Evolutionary conservation across 2,888 invertebrate genomes (phyloP).

Genomic region (Acanthopleura granulata): DNA sequence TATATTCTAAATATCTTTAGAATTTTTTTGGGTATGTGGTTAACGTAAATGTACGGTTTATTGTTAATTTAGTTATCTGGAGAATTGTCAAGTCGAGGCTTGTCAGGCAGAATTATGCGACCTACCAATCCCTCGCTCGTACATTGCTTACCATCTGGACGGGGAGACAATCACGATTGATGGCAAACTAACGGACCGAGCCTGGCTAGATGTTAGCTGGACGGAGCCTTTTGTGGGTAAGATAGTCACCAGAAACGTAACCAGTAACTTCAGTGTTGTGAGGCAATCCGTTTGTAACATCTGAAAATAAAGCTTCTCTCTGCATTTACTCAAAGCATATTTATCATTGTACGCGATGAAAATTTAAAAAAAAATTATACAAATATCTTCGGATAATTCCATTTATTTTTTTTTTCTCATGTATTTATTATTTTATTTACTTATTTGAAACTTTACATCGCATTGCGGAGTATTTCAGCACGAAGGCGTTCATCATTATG

Average conservation of each 20-base stretch:
- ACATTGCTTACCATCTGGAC: slow-evolving; percentile 48
- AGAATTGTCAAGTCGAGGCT: slow-evolving; percentile 31
- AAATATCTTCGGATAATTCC: too few species aligned
- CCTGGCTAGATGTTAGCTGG: slow-evolving; percentile 52
- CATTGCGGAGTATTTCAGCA: too few species aligned
- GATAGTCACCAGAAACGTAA: slow-evolving; percentile 11
- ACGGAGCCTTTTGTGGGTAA: slow-evolving; percentile 42
- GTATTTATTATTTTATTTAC: too few species aligned
- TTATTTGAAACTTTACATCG: too few species aligned
- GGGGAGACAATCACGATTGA: slow-evolving; percentile 46
- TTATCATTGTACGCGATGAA: too few species aligned
- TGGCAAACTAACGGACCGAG: slow-evolving; percentile 49
- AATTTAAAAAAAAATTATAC: too few species aligned
- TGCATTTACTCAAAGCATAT: too few species aligned
- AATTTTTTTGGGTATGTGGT: neutral
- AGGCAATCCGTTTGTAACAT: neutral
- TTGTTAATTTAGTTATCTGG: slow-evolving; percentile 28
- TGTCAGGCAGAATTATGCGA: slow-evolving; percentile 38
- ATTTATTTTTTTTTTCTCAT: too few species aligned
- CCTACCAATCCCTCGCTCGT: slow-evolving; percentile 42
- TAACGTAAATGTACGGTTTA: neutral
- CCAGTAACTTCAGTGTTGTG: neutral
- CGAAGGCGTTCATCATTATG: too few species aligned
- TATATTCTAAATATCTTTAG: too few species aligned
- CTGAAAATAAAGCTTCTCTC: neutral